A percentile compares a stretch with the other conserved stretches of the same genome.
Conservation (phyloP, 1,140 invertebrate genomes). For the Scaptomyza montana region DNA sequence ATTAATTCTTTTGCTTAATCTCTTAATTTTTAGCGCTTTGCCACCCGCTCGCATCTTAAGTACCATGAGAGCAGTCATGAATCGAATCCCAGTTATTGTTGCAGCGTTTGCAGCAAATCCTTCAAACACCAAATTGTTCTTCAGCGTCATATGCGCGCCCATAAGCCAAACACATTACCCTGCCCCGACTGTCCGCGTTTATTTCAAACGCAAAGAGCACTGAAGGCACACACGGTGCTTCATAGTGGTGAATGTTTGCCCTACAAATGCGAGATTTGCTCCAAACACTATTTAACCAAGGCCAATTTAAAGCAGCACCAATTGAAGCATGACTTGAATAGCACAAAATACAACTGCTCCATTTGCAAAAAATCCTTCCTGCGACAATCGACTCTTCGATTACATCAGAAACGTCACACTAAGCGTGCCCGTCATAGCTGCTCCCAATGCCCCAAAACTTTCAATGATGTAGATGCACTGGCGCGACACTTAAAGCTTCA, state of each 20-base stretch:
- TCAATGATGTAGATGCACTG: constrained; percentile 65
- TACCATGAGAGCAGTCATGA: constrained; percentile 69
- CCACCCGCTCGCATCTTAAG: constrained; percentile 66
- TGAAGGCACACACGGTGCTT: constrained; percentile 42
- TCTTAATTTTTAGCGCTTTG: constrained; percentile 53
- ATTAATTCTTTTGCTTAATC: neutral
- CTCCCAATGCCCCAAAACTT: constrained; percentile 53
- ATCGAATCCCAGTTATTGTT: constrained; percentile 22
- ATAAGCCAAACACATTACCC: constrained; percentile 19
- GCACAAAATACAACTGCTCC: constrained; percentile 45
- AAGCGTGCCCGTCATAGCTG: constrained; percentile 49
- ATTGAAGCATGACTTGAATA: constrained; percentile 63
- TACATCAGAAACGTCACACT: constrained; percentile 62
- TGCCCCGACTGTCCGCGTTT: constrained; percentile 58
- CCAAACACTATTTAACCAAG: constrained; percentile 83
- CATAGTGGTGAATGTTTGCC: constrained; percentile 59
- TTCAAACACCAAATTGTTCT: constrained; percentile 54
- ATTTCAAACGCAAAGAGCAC: constrained; percentile 46
- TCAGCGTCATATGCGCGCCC: constrained; percentile 51
- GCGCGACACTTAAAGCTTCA: constrained; percentile 62
- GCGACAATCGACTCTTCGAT: constrained; percentile 59
- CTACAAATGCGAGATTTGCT: constrained; percentile 83
- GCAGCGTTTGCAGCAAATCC: constrained; percentile 46
- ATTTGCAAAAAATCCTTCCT: constrained; percentile 67
- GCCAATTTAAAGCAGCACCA: constrained; percentile 83